phyloP scores from a whole-genome alignment of 2,797 vertebrate species.

The Myiothlypis chrysogaster region DNA sequence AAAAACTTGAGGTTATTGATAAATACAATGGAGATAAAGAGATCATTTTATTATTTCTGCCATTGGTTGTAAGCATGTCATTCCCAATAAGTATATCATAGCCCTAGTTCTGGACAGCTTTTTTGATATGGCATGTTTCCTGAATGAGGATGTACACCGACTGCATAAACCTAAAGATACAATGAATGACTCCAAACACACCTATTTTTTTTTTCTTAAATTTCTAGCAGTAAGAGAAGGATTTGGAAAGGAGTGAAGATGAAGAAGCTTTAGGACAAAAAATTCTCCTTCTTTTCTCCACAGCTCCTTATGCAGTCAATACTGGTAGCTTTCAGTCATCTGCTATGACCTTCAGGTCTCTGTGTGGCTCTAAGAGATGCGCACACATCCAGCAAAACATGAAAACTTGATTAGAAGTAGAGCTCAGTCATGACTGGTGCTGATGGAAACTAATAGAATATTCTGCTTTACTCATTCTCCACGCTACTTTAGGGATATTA shows the following conservation, averaged over 20 bases:
- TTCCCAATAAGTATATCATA: not conserved
- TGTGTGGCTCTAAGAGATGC: not conserved
- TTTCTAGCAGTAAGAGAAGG: not conserved
- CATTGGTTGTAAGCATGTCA: not conserved
- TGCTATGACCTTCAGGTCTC: not conserved
- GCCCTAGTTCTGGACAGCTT: not conserved
- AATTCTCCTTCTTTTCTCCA: not conserved
- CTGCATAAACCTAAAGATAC: not conserved
- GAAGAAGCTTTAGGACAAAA: not conserved
- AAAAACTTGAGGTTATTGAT: not conserved
- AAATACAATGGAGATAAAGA: not conserved
- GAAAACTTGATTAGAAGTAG: not conserved
- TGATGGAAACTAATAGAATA: not conserved
- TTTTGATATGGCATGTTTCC: not conserved
- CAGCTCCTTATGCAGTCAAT: not conserved
- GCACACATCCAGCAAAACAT: not conserved
- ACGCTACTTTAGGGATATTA: not conserved
- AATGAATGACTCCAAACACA: not conserved
- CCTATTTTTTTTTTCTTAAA: not conserved
- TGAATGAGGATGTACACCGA: not conserved
- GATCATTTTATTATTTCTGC: not conserved
- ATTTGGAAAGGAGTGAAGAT: not conserved
- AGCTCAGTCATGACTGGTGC: not conserved
- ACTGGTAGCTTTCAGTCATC: not conserved
- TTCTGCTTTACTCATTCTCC: not conserved